Percentiles rank a stretch among this genome's conserved stretches.
These are phyloP conservation scores for Pterostichus madidus DNA, from an alignment of 2,888 invertebrate genomes.

Conservation along the genomic window DNA sequence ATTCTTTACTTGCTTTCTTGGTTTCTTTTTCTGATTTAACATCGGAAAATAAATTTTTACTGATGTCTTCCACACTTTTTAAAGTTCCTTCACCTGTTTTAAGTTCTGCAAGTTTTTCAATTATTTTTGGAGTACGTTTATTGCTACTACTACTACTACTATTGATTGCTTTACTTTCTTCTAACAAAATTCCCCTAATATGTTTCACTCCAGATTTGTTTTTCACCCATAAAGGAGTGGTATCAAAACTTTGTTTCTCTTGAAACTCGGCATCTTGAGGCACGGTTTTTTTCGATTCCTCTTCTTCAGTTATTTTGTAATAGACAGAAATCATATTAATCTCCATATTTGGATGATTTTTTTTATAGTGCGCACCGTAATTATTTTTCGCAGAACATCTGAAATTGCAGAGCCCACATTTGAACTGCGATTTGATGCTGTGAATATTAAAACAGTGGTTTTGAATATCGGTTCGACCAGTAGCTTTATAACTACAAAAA, in stretches of 20 bases:
- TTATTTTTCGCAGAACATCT: constrained; percentile 79
- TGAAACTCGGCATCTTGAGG: constrained; percentile 70
- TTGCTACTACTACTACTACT: too few species aligned
- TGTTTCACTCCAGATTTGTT: constrained; percentile 80
- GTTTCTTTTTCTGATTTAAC: neutral
- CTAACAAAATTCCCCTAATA: constrained; percentile 81
- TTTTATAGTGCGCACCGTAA: constrained; percentile 81
- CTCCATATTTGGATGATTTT: constrained; percentile 79
- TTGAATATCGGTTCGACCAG: constrained; percentile 81
- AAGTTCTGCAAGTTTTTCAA: constrained; percentile 70
- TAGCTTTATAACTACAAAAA: constrained; percentile 82
- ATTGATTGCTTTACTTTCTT: constrained; percentile 77
- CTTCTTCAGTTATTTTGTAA: constrained; percentile 76
- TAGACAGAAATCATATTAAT: constrained; percentile 79
- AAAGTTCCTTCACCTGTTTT: constrained; percentile 67
- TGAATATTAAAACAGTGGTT: constrained; percentile 82
- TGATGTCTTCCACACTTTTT: constrained; percentile 57
- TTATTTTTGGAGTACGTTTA: constrained; percentile 68
- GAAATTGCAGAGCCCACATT: constrained; percentile 85
- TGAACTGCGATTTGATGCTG: constrained; percentile 84
- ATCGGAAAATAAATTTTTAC: neutral
- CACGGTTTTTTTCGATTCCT: constrained; percentile 71
- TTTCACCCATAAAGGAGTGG: constrained; percentile 82
- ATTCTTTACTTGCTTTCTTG: neutral
- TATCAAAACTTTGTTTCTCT: constrained; percentile 77